Evolutionary conservation across 2,113 vertebrate species (phyloP).

Genomic region (Rafetus swinhoei): DNA sequence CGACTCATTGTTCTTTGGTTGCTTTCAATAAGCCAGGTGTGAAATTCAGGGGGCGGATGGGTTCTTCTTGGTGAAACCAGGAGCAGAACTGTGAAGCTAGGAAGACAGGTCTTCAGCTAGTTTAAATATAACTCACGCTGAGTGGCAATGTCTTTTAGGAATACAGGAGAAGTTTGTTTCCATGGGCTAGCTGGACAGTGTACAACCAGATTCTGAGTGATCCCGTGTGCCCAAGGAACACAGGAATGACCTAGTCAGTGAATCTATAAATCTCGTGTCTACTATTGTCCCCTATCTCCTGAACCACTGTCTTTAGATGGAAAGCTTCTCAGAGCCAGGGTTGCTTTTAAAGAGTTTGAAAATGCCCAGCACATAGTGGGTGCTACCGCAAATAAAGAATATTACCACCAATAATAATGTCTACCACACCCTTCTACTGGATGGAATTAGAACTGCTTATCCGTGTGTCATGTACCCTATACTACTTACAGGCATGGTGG

Average conservation of each 20-base stretch:
- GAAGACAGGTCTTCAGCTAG: background rate
- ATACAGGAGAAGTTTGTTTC: background rate
- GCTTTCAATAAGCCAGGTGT: background rate
- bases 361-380: background rate
- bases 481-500: accelerated
- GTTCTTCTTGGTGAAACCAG: accelerated
- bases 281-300: background rate
- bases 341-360: background rate
- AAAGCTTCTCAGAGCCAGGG: background rate
- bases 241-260: background rate
- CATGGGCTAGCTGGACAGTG: background rate
- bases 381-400: background rate
- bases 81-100: background rate
- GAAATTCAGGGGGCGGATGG: background rate
- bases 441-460: too few species aligned
- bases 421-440: background rate
- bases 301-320: background rate
- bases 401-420: background rate
- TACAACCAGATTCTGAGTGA: background rate
- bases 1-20: background rate
- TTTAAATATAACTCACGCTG: background rate
- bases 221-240: background rate
- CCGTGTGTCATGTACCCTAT: background rate
- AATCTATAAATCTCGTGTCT: too few species aligned
- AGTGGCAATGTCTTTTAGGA: background rate